Evolutionary conservation across 1,140 invertebrate species (phyloP), one percentile per base, ranked within the genome.

Genomic region (Phortica variegata): DNA sequence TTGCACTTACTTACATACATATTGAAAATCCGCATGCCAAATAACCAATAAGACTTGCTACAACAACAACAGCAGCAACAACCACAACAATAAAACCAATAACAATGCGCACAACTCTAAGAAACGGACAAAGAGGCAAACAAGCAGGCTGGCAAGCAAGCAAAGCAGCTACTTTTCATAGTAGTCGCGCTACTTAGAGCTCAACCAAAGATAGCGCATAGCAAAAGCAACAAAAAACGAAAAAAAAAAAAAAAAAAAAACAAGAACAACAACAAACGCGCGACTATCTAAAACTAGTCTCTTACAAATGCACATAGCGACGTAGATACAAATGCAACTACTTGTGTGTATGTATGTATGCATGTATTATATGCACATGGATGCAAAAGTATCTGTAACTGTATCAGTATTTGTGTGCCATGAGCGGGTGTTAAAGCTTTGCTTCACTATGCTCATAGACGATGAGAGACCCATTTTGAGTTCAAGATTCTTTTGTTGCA

Each of bases 401-500:
- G 23, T 26, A 5, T 26, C 10, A 26, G 5, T 26, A 10, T 26
- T 10, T 10, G 10, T 26, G 23, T 26, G 5, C 5, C 23, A 6
- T 26, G 23, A 26, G 23, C 23, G 23, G 23, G 23, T 26, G 23
- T 26, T 26, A 26, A 26, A 26, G 23, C 23, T 26, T 26, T 26
- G 23, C 5, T 6, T 26, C 23, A 10, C 23, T 5, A 26, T n/a
- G n/a, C n/a, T n/a, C n/a, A n/a, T n/a, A n/a, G n/a, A n/a, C n/a
- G n/a, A n/a, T 47, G 55, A 54, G 47, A 41, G 38, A 48, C 51
- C 56, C 57, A 59, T 54, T 59, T 59, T 43, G 56, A 58, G 57
- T 59, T 58, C 51, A 59, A 54, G 56, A 59, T 59, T 59, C 51
- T 58, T 59, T 59, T 59, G 56, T 59, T 37, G 36, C 33, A 34